Evolutionary conservation across 1,140 invertebrate genomes (phyloP).

Genomic region (Papilio machaon): DNA sequence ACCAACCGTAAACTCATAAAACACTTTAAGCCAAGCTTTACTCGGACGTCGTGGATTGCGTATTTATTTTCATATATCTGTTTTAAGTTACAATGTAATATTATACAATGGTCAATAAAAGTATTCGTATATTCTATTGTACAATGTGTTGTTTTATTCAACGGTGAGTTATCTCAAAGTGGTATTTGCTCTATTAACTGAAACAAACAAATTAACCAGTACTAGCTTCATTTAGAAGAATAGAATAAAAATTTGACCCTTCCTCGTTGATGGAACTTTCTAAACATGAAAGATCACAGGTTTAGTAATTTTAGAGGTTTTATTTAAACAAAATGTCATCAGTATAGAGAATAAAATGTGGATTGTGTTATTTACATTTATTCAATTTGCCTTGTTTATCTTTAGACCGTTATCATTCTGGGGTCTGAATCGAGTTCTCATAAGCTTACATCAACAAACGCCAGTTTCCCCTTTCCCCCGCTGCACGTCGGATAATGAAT

Average conservation of each 20-base stretch:
- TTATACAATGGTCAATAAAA: not conserved
- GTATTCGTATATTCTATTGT: not conserved
- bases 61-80: conserved; percentile 13
- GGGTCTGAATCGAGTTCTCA: not conserved
- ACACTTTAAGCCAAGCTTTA: conserved; percentile 11
- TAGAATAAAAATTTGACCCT: too few species aligned
- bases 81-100: not conserved
- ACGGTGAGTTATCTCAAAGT: not conserved
- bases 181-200: not conserved
- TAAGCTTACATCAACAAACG: not conserved
- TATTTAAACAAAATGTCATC: too few species aligned
- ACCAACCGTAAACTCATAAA: conserved; percentile 4
- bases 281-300: too few species aligned
- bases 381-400: not conserved
- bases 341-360: too few species aligned
- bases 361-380: too few species aligned
- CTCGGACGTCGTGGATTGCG: conserved; percentile 3
- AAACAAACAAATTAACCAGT: not conserved
- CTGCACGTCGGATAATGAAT: not conserved
- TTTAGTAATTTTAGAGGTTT: too few species aligned
- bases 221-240: too few species aligned
- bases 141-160: conserved; percentile 4
- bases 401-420: not conserved
- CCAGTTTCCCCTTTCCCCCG: not conserved
- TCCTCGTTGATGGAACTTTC: too few species aligned